phyloP scores from a whole-genome alignment of 2,797 vertebrate species.

The Gadopsis marmoratus region DNA sequence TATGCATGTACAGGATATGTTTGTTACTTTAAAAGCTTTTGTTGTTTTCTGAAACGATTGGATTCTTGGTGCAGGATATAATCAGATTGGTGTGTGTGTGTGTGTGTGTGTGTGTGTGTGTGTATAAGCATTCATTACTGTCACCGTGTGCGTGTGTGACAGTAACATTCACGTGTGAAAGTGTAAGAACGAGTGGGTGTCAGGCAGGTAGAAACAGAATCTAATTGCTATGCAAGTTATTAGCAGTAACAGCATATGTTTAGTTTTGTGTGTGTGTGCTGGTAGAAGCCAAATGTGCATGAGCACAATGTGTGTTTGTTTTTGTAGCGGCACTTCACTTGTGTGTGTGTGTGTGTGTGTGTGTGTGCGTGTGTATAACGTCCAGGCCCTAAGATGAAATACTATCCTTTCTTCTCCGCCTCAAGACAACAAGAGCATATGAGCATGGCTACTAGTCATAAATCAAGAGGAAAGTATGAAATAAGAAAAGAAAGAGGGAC shows the following conservation, averaged over 20 bases:
- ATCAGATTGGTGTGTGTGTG: not conserved
- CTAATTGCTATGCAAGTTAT: conserved; percentile 5
- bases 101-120: not conserved
- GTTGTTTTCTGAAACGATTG: conserved; percentile 3
- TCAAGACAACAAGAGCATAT: conserved; percentile 62
- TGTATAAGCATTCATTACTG: not conserved
- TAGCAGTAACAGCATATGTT: not conserved
- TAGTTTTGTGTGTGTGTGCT: not conserved
- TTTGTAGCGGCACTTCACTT: not conserved
- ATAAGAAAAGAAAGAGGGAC: conserved; percentile 8
- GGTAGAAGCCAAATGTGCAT: not conserved
- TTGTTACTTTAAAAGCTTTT: not conserved
- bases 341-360: not conserved
- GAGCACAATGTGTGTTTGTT: not conserved
- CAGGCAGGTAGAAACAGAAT: not conserved
- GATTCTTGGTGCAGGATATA: not conserved
- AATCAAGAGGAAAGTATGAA: conserved; percentile 58
- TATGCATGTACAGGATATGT: not conserved
- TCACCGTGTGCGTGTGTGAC: not conserved
- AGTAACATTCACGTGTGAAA: not conserved
- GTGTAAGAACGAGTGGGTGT: not conserved
- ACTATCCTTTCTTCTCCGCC: conserved; percentile 45
- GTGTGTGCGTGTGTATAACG: conserved; percentile 34
- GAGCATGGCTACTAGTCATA: conserved; percentile 60
- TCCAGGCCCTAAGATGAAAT: conserved; percentile 53